Conservation (phyloP, 2,113 vertebrate species). For the Odocoileus virginianus region DNA sequence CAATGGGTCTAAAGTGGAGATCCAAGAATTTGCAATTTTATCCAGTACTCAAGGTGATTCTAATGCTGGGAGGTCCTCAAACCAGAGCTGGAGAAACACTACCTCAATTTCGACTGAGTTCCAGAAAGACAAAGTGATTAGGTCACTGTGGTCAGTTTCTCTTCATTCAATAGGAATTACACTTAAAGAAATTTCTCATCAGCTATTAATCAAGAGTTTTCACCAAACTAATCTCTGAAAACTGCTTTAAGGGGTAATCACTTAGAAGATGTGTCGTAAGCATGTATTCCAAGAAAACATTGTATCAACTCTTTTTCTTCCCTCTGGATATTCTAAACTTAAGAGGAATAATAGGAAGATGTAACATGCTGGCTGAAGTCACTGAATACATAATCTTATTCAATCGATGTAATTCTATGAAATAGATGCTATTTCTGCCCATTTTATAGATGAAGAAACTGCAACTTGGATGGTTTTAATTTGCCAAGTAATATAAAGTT, state of each 20-base stretch:
- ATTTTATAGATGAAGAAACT: slow-evolving; percentile 12
- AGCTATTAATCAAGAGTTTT: slow-evolving; percentile 1
- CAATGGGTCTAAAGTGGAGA: neutral
- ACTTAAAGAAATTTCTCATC: neutral
- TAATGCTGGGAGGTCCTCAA: neutral
- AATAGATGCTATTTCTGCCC: neutral
- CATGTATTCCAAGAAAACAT: neutral
- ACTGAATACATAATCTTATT: neutral
- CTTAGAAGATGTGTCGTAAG: neutral
- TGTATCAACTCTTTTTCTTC: neutral
- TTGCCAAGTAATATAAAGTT: slow-evolving; percentile 30
- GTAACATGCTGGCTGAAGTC: neutral
- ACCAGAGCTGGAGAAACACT: neutral
- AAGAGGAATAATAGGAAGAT: slow-evolving; percentile 29
- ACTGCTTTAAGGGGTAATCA: neutral
- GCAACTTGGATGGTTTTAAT: neutral
- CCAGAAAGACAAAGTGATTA: neutral
- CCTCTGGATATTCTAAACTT: neutral
- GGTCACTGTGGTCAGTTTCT: neutral
- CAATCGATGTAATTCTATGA: neutral
- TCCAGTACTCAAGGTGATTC: neutral
- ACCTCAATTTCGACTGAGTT: neutral
- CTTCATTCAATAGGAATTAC: neutral
- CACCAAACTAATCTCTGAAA: slow-evolving; percentile 30
- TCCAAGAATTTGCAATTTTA: slow-evolving; percentile 2